phyloP scores from a whole-genome alignment of 2,113 vertebrate species.

The Tauraco erythrolophus region DNA sequence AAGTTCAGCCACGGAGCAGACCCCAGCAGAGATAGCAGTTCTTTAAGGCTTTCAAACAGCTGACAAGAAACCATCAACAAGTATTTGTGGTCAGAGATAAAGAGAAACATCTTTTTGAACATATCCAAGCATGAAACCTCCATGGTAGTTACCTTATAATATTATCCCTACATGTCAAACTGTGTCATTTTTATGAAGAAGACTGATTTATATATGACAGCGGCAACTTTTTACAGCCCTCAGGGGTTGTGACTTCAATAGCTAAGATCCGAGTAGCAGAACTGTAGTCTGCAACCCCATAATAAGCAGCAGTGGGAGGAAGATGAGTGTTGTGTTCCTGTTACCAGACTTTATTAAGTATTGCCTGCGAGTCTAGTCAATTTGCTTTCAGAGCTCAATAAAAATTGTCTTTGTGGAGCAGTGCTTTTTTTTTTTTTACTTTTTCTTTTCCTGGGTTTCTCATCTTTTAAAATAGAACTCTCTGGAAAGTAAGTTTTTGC shows the following conservation, averaged over 20 bases:
- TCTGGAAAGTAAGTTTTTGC: background rate
- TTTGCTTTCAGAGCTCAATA: background rate
- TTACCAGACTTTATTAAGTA: background rate
- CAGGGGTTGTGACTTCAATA: constrained; percentile 23
- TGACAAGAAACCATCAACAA: constrained; percentile 64
- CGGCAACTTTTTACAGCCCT: constrained; percentile 36
- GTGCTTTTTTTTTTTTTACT: background rate
- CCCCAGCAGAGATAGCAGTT: constrained; percentile 31
- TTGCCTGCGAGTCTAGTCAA: background rate
- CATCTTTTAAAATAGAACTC: constrained; percentile 12
- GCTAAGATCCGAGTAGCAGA: background rate
- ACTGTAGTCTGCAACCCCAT: background rate
- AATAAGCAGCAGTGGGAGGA: constrained; percentile 33
- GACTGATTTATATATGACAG: constrained; percentile 53
- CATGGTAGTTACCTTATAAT: constrained; percentile 36
- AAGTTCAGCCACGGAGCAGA: constrained; percentile 52
- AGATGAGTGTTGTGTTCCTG: background rate
- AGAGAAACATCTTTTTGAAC: constrained; percentile 65
- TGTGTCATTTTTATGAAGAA: constrained; percentile 39
- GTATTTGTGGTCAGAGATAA: constrained; percentile 61
- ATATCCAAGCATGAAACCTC: constrained; percentile 55
- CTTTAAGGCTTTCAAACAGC: constrained; percentile 50
- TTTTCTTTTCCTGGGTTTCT: background rate
- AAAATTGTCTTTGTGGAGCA: background rate
- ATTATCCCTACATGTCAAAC: constrained; percentile 36